A percentile compares a stretch with the other conserved stretches of the same genome.
phyloP scores from a whole-genome alignment of 1,140 invertebrate genomes.

The Drosophila sp. region DNA sequence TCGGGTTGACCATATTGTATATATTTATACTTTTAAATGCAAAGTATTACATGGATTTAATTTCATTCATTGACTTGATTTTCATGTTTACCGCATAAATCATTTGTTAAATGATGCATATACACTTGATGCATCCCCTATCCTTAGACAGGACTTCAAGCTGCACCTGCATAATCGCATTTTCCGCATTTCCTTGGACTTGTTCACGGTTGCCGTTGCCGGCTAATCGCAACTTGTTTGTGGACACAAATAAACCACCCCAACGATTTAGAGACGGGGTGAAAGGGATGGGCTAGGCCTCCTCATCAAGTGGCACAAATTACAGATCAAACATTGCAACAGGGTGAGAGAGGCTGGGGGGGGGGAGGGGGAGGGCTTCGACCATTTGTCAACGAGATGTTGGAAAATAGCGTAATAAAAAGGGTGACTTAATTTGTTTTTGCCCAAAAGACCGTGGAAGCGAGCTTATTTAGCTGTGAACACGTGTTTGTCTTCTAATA shows the following conservation, averaged over 20 bases:
- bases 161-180: constrained; percentile 57
- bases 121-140: not conserved
- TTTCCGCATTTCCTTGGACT: constrained; percentile 44
- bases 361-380: constrained; percentile 35
- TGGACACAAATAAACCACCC: constrained; percentile 62
- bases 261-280: constrained; percentile 33
- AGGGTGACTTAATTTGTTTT: constrained; percentile 74
- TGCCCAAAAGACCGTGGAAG: constrained; percentile 15
- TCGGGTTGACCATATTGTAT: too few relatives aligned
- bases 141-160: not conserved
- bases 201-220: constrained; percentile 23
- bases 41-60: not conserved
- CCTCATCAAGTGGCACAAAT: constrained; percentile 59
- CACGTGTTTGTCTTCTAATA: constrained; percentile 66
- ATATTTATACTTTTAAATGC: not conserved
- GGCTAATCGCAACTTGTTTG: constrained; percentile 45
- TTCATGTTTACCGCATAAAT: constrained; percentile 31
- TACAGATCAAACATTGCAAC: constrained; percentile 52
- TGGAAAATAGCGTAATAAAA: constrained; percentile 63
- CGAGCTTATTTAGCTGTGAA: constrained; percentile 50
- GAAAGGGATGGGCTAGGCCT: constrained; percentile 1
- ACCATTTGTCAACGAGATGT: constrained; percentile 52
- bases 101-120: constrained; percentile 33
- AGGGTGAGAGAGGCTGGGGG: not conserved
- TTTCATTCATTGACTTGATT: constrained; percentile 19